Percentiles rank a stretch among this genome's conserved stretches.
Evolutionary conservation across 2,113 vertebrate genomes (phyloP).

Genomic region (Neofelis nebulosa): DNA sequence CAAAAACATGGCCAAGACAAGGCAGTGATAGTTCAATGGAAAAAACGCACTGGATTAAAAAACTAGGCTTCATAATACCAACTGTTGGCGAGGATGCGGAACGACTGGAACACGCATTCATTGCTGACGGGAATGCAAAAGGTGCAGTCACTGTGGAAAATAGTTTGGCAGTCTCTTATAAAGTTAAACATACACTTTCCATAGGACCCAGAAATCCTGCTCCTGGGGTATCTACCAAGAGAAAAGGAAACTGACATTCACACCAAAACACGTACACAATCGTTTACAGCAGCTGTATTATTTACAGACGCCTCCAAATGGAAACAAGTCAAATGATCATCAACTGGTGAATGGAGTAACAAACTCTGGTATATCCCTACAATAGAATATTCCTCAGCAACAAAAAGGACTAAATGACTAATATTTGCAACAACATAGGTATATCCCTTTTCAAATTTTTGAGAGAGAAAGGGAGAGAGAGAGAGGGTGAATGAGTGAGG

Average conservation of each 20-base stretch:
- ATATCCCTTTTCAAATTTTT: background rate
- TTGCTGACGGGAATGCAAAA: background rate
- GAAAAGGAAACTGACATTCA: background rate
- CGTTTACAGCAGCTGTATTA: background rate
- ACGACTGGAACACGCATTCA: background rate
- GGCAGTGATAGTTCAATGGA: background rate
- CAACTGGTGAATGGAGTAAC: background rate
- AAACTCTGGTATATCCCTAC: background rate
- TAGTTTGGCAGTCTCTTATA: background rate
- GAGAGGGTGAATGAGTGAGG: too few relatives aligned
- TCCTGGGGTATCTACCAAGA: background rate
- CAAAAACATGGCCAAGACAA: constrained; percentile 8
- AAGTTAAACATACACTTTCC: background rate
- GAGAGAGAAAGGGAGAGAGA: too few relatives aligned
- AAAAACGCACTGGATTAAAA: background rate
- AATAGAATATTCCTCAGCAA: background rate
- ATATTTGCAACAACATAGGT: background rate
- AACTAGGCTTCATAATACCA: background rate
- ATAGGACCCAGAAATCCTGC: background rate
- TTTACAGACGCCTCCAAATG: background rate
- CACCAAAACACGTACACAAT: background rate
- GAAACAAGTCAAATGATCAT: background rate
- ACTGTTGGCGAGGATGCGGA: background rate
- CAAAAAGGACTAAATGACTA: background rate
- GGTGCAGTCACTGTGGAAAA: background rate